Conservation (phyloP, 2,888 invertebrate genomes). For the Acholoe squamosa region DNA sequence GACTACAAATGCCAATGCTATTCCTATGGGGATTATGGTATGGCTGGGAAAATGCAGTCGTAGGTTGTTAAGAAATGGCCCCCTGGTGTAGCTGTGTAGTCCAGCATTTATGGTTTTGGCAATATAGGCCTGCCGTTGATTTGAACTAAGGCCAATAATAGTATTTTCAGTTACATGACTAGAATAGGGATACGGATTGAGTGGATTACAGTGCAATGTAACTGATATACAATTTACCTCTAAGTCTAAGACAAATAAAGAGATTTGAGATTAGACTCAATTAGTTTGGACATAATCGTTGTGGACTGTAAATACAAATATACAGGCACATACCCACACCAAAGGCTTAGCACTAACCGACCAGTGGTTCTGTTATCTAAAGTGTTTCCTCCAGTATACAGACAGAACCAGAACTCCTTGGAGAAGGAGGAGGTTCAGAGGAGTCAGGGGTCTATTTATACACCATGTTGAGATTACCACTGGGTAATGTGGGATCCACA, state of each 20-base stretch:
- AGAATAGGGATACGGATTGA: no score
- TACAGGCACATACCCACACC: neutral
- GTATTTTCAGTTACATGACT: no score
- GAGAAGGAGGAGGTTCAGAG: neutral
- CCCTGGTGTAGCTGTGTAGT: no score
- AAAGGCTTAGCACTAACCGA: neutral
- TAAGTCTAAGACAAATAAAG: neutral
- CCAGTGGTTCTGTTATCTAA: neutral
- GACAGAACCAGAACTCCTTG: neutral
- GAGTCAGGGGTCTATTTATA: conserved; percentile 4
- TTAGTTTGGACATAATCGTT: neutral
- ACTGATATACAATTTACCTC: no score
- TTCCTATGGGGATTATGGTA: no score
- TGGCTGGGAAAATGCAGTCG: no score
- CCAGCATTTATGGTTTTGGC: no score
- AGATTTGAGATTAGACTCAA: neutral
- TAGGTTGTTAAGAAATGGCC: no score
- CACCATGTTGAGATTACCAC: neutral
- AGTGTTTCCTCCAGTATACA: conserved; percentile 5
- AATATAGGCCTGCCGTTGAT: no score
- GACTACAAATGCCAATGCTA: no score
- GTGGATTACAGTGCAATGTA: no score
- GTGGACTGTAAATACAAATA: neutral
- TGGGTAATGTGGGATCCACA: neutral
- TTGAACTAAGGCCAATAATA: no score